A percentile compares a stretch with the other conserved stretches of the same genome.
phyloP scores from a whole-genome alignment of 2,888 invertebrate species.

The Euplagia quadripunctaria region DNA sequence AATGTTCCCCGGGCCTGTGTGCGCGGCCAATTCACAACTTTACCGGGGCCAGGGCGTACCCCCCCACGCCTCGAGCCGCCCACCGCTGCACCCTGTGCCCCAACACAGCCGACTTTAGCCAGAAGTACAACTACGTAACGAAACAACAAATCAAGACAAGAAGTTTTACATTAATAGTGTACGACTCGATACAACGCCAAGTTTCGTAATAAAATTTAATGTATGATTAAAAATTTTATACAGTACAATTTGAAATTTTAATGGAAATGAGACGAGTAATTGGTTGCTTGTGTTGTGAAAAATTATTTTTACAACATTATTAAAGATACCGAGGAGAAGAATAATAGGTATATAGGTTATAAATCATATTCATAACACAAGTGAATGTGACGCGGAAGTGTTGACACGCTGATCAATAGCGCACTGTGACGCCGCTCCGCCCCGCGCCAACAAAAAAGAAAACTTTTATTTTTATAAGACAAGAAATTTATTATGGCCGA shows the following conservation, averaged over 20 bases:
- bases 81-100: slow-evolving; percentile 57
- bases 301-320: slow-evolving; percentile 1
- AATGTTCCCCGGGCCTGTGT: slow-evolving; percentile 80
- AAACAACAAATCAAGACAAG: slow-evolving; percentile 8
- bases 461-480: slow-evolving; percentile 87
- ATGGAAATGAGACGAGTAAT: background rate
- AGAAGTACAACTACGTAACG: slow-evolving; percentile 37
- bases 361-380: slow-evolving; percentile 40
- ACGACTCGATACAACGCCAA: slow-evolving; percentile 8
- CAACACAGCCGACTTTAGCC: slow-evolving; percentile 38
- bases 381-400: slow-evolving; percentile 46
- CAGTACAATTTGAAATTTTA: slow-evolving; percentile 3
- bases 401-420: slow-evolving; percentile 50
- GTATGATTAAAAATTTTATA: background rate
- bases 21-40: slow-evolving; percentile 86
- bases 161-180: slow-evolving; percentile 10
- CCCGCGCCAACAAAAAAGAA: slow-evolving; percentile 81
- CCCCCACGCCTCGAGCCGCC: slow-evolving; percentile 59
- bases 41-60: slow-evolving; percentile 67
- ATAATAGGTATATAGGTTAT: slow-evolving; percentile 35
- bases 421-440: slow-evolving; percentile 64
- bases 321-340: slow-evolving; percentile 14
- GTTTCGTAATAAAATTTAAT: slow-evolving; percentile 6
- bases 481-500: slow-evolving; percentile 86
- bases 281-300: background rate